Percentiles rank a stretch among this genome's conserved stretches.
phyloP scores from a whole-genome alignment of 2,113 vertebrate species.

The Amia ocellicauda region DNA sequence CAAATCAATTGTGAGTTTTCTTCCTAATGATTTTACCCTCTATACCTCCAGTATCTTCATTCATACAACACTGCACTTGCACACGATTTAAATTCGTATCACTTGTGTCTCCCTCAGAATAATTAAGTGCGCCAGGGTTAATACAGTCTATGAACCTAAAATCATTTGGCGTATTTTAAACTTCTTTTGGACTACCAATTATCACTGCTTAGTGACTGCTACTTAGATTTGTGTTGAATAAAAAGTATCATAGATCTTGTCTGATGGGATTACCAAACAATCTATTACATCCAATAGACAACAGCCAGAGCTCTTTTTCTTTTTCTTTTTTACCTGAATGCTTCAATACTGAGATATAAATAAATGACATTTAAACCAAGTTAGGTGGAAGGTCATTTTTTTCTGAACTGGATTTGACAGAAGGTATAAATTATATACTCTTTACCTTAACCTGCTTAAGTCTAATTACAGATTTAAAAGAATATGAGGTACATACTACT shows the following conservation, averaged over 20 bases:
- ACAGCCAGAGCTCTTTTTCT: background rate
- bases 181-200: conserved; percentile 4
- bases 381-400: background rate
- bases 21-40: background rate
- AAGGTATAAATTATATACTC: background rate
- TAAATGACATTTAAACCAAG: conserved; percentile 11
- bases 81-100: conserved; percentile 5
- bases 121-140: conserved; percentile 15
- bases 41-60: background rate
- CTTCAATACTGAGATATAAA: conserved; percentile 2
- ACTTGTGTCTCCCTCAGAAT: background rate
- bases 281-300: conserved; percentile 11
- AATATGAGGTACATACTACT: too few species aligned
- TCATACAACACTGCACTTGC: background rate
- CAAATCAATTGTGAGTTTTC: background rate
- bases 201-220: background rate
- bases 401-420: background rate
- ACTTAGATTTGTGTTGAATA: conserved; percentile 6
- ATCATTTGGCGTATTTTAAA: background rate
- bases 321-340: conserved; percentile 14
- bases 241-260: conserved; percentile 10
- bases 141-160: background rate
- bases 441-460: conserved; percentile 1
- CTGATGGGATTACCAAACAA: conserved; percentile 10
- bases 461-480: background rate